A percentile compares a stretch with the other conserved stretches of the same genome.
phyloP scores from a whole-genome alignment of 2,113 vertebrate genomes.

The Otis tarda region DNA sequence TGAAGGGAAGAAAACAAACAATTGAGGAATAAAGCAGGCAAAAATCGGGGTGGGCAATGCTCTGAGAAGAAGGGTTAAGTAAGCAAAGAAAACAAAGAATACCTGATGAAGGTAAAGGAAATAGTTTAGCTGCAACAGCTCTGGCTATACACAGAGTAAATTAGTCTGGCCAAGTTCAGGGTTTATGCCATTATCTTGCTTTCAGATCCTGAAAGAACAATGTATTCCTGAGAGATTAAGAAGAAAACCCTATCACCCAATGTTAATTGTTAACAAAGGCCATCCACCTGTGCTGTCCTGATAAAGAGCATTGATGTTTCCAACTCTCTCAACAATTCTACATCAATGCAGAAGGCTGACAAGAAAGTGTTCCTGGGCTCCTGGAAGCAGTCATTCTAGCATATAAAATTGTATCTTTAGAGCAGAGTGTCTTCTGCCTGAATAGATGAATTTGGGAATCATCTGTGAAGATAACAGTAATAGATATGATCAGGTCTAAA shows the following conservation, averaged over 20 bases:
- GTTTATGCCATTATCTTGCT: background rate
- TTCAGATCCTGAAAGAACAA: background rate
- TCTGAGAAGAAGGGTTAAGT: background rate
- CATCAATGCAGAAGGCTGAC: background rate
- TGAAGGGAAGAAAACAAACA: background rate
- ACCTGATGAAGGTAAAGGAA: background rate
- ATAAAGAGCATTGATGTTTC: background rate
- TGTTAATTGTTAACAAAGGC: background rate
- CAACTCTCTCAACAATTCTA: fast-evolving
- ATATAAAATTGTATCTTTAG: background rate
- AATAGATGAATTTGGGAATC: background rate
- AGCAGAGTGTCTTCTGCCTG: background rate
- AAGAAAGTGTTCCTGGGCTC: background rate
- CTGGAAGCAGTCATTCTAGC: background rate
- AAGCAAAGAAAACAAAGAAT: background rate
- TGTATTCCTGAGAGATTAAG: background rate
- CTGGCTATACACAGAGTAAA: background rate
- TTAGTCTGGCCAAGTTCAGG: background rate
- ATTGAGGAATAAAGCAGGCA: background rate
- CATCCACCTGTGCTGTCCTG: background rate
- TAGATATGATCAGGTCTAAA: background rate
- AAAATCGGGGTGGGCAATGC: background rate
- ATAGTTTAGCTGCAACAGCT: background rate
- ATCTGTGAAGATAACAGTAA: background rate
- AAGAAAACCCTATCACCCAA: background rate